Base-by-base conservation (phyloP, 2,113 vertebrate species). In the Salvelinus alpinus region DNA sequence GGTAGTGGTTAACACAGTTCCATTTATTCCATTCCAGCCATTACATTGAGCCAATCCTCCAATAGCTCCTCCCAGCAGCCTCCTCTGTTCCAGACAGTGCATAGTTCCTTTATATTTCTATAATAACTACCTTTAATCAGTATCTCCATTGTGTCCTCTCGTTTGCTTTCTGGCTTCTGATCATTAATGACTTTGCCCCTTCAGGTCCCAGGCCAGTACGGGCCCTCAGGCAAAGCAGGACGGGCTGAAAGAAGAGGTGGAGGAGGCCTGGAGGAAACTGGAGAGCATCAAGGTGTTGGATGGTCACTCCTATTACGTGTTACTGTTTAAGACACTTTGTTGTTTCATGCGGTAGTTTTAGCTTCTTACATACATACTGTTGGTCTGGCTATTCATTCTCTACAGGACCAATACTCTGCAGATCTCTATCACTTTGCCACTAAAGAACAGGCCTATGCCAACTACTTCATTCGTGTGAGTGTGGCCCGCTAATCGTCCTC, bases 391-490 rank as follows among this genome's bases (percentile, higher is more conserved):
- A 54, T 75, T 24, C 25, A 31, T 75, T 27, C 24, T 84, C 78
- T 69, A 11, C 73, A 99, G 98, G 96, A 99, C 4, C 94, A 96
- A 84, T 99, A 99, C 85, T 95, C 98, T 86, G 96, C 97, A n/a
- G 97, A 99, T 77, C 92, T 99, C 1, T 99, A 98, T 82, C 96
- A 96, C 88, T 99, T 99, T 86, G 93, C 94, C 73, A 96, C 95
- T 70, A 99, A 99, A 83, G 97, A 99, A 80, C 95, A 96, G 25
- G 93, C 92, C 20, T 98, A 99, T 0, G 96, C 96, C 73, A 96
- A 93, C 85, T 97, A 97, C 82, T 98, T 99, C 83, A 95, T 95
- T 78, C 94, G 89, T 13, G 98, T 99, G 89, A 94, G 96, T 82
- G 8, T 73, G 16, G 18, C 72, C 24, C 24, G 29, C 34, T 25